Conservation (phyloP, 1,140 invertebrate species). For the Rhysida immarginata region DNA sequence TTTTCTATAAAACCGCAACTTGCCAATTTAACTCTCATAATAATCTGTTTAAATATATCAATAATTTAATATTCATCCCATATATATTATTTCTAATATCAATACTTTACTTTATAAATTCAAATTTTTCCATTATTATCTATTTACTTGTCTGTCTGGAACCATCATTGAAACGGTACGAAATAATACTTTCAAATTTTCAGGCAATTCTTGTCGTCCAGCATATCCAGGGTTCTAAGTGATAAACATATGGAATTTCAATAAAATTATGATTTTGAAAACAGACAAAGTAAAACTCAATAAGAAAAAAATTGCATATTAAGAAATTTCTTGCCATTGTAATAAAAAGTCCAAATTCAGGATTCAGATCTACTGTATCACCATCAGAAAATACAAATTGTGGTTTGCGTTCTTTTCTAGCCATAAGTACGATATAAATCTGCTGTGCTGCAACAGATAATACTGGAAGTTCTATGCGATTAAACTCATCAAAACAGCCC, state of each 20-base stretch:
- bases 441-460: constrained; percentile 92
- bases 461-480: constrained; percentile 86
- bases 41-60: constrained; percentile 56
- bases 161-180: constrained; percentile 98
- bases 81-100: no score
- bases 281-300: no score
- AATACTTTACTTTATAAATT: no score
- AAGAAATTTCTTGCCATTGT: no score
- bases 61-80: no score
- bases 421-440: constrained; percentile 78
- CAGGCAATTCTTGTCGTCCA: constrained; percentile 84
- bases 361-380: constrained; percentile 79
- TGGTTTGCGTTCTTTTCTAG: constrained; percentile 79
- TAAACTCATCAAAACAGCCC: constrained; percentile 96
- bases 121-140: no score
- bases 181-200: constrained; percentile 96
- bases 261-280: background rate
- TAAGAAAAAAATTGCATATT: no score
- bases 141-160: constrained; percentile 61
- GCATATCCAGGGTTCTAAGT: constrained; percentile 87
- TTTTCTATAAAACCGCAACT: constrained; percentile 93
- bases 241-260: background rate
- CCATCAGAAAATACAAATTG: constrained; percentile 87
- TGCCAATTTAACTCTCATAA: constrained; percentile 89
- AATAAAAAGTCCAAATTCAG: constrained; percentile 92